phyloP scores from a whole-genome alignment of 2,113 vertebrate species.

The Galemys pyrenaicus region DNA sequence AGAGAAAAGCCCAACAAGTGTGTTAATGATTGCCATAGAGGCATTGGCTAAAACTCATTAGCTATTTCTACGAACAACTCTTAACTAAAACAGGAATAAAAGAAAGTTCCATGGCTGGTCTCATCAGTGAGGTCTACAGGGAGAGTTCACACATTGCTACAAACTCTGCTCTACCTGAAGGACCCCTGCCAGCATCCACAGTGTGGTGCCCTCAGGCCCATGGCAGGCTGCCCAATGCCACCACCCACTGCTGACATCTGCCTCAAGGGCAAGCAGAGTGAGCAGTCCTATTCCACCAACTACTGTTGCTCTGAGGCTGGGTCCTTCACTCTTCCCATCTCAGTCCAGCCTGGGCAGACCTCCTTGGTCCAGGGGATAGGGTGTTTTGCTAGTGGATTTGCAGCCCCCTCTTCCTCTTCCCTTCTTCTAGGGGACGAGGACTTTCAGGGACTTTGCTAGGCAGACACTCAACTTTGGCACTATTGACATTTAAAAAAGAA shows the following conservation, averaged over 20 bases:
- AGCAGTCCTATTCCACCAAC: not conserved
- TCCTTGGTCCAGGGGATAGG: not conserved
- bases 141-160: not conserved
- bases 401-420: not conserved
- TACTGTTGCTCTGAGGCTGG: not conserved
- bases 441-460: not conserved
- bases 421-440: not conserved
- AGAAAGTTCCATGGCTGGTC: not conserved
- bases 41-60: constrained; percentile 19
- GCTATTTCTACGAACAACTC: not conserved
- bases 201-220: not conserved
- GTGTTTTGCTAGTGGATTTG: not conserved
- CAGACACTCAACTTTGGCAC: not conserved
- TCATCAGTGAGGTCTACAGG: not conserved
- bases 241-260: not conserved
- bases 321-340: not conserved
- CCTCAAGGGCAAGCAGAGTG: not conserved
- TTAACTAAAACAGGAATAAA: not conserved
- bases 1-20: not conserved
- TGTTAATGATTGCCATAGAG: not conserved
- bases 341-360: rapidly evolving
- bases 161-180: not conserved
- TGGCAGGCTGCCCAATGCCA: not conserved
- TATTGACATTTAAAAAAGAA: not conserved
- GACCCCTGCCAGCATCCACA: not conserved